Percentiles rank a stretch among this genome's conserved stretches.
Conservation (phyloP, 2,888 invertebrate species). For the Lepidocyrtinus sp. region DNA sequence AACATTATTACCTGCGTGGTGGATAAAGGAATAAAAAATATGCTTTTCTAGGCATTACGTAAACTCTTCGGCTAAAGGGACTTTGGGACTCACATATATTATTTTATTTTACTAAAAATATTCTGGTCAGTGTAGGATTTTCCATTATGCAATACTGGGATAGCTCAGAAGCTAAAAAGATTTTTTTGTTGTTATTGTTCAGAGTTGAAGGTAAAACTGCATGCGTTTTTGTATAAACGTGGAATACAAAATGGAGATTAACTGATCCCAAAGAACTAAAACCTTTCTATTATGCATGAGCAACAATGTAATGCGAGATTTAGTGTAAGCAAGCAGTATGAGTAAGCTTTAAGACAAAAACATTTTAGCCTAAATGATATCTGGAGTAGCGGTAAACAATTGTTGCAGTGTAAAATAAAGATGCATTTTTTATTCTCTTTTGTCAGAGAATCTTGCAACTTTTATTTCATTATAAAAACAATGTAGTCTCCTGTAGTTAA, state of each 20-base stretch:
- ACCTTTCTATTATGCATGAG: neutral
- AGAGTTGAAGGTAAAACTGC: neutral
- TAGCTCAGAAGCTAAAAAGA: neutral
- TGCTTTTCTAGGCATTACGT: neutral
- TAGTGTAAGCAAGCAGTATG: neutral
- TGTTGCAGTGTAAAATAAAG: neutral
- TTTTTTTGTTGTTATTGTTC: neutral
- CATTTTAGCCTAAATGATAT: neutral
- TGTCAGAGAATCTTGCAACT: neutral
- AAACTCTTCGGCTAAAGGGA: neutral
- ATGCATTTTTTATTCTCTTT: neutral
- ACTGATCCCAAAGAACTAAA: neutral
- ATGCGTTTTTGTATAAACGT: neutral
- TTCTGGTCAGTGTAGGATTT: too few species aligned
- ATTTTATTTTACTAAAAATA: neutral
- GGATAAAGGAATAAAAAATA: too few species aligned
- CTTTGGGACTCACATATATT: too few species aligned
- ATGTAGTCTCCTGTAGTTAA: too few species aligned
- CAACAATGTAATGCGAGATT: too few species aligned
- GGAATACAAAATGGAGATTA: neutral
- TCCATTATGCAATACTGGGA: neutral
- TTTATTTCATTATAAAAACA: neutral
- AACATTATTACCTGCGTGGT: too few species aligned
- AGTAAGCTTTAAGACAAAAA: neutral
- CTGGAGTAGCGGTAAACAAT: neutral